A percentile compares a stretch with the other conserved stretches of the same genome.
phyloP scores from a whole-genome alignment of 2,888 invertebrate species.

The Lycocerus yunnanus region DNA sequence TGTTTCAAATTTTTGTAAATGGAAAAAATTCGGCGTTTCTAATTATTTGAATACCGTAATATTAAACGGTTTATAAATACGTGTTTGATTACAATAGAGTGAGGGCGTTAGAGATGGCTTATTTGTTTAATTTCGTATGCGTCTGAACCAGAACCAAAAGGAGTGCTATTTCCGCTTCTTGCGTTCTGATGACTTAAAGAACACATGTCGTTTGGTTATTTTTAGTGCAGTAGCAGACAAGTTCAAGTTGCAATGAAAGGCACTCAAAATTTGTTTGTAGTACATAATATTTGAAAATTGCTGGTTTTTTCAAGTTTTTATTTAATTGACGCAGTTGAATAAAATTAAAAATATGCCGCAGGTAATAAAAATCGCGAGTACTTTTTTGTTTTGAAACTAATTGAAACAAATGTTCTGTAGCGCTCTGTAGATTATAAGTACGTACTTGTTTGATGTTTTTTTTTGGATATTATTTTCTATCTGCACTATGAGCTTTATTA shows the following conservation, averaged over 20 bases:
- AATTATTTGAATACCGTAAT: neutral
- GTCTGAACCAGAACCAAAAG: slow-evolving; percentile 25
- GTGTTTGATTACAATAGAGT: slow-evolving; percentile 17
- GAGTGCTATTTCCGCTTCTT: slow-evolving; percentile 26
- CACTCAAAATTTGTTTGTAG: neutral
- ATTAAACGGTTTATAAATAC: slow-evolving; percentile 4
- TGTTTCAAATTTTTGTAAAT: neutral
- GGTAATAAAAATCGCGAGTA: neutral
- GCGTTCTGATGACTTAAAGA: slow-evolving; percentile 21
- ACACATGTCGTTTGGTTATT: slow-evolving; percentile 26
- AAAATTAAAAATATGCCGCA: no score
- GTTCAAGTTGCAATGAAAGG: slow-evolving; percentile 2
- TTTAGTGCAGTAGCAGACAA: slow-evolving; percentile 16
- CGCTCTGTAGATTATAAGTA: no score
- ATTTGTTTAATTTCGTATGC: slow-evolving; percentile 23
- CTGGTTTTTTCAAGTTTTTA: no score
- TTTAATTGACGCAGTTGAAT: no score
- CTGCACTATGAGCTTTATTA: neutral
- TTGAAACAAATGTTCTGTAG: neutral
- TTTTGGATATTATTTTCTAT: neutral
- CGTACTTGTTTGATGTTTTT: neutral
- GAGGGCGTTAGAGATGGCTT: slow-evolving; percentile 7
- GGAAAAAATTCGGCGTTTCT: neutral
- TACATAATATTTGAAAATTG: neutral
- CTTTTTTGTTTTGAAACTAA: neutral